Evolutionary conservation across 2,797 vertebrate genomes (phyloP).

Genomic region (Peromyscus aztecus): DNA sequence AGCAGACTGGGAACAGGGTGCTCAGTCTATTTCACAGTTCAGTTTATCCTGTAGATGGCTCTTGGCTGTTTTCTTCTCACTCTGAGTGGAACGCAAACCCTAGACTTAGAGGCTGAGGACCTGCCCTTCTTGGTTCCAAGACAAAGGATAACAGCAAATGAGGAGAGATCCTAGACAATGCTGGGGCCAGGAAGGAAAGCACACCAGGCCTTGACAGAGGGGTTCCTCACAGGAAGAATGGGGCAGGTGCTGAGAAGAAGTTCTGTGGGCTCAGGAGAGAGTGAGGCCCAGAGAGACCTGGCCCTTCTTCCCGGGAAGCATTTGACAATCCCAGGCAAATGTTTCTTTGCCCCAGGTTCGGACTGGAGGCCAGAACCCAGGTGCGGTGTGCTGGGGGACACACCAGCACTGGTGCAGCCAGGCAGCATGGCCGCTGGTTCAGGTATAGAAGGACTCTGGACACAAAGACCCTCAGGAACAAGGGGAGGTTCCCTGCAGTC

Average conservation of each 20-base stretch:
- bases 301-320: not conserved
- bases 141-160: not conserved
- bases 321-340: not conserved
- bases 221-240: not conserved
- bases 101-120: not conserved
- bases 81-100: not conserved
- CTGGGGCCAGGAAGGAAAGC: not conserved
- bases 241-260: not conserved
- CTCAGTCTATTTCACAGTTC: not conserved
- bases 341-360: not conserved
- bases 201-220: not conserved
- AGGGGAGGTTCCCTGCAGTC: not conserved
- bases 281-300: too few relatives aligned
- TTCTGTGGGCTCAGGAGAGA: not conserved
- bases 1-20: too few relatives aligned
- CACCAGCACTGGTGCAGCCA: fast-evolving
- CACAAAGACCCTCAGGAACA: not conserved
- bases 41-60: not conserved
- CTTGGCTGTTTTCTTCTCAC: not conserved
- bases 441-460: too few relatives aligned
- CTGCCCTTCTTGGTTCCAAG: not conserved
- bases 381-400: too few relatives aligned
- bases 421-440: too few relatives aligned
- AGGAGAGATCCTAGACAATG: not conserved
- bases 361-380: not conserved